A percentile compares a stretch with the other conserved stretches of the same genome.
Evolutionary conservation across 2,113 vertebrate genomes (phyloP).

Genomic region (Gavialis gangeticus): DNA sequence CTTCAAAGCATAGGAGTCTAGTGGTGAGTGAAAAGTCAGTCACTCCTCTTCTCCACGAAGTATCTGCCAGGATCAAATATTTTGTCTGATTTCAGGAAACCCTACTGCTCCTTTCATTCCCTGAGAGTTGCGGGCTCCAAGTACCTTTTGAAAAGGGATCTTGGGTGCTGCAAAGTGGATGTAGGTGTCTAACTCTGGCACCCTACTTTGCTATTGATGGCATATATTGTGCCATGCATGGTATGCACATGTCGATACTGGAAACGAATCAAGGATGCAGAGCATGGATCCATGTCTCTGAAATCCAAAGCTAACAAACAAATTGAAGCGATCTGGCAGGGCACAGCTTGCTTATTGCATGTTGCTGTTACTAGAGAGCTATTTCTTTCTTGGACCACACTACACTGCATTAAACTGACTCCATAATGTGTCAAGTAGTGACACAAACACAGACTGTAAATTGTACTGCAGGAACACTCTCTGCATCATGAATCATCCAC

Average conservation of each 20-base stretch:
- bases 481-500: not conserved
- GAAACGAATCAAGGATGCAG: accelerated
- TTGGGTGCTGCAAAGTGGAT: not conserved
- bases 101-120: not conserved
- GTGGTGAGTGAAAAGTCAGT: not conserved
- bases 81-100: not conserved
- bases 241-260: not conserved
- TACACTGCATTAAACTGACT: not conserved
- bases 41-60: not conserved
- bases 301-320: not conserved
- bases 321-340: not conserved
- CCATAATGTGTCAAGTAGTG: not conserved
- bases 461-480: not conserved
- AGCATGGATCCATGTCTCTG: not conserved
- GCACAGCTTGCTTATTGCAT: not conserved
- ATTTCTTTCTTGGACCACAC: not conserved
- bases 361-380: not conserved
- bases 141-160: not conserved
- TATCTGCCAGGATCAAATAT: not conserved
- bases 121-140: not conserved
- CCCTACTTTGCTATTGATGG: not conserved
- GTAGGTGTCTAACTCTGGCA: not conserved
- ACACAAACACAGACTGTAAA: not conserved
- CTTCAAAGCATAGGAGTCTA: not conserved
- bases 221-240: not conserved